Base-by-base conservation (phyloP, 92 coral and sea anemone species). In the Blastomussa wellsi region DNA sequence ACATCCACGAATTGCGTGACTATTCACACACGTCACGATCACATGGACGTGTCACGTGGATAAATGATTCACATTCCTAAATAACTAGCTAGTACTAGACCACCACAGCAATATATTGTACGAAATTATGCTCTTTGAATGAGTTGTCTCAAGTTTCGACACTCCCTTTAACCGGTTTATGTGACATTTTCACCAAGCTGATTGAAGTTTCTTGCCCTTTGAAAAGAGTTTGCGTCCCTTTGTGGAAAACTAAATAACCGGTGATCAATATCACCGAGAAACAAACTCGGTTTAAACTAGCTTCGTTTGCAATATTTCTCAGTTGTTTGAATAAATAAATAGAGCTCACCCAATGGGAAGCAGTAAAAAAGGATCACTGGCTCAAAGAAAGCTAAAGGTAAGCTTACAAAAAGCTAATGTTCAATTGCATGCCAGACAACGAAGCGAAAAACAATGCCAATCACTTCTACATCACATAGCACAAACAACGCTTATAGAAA, bases 11-110 rank as follows among this genome's bases (percentile, higher is more conserved):
- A 64, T 28, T 80, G 74, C 83, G 73, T 80, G 74, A 80, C 62
- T 41, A 37, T 38, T 41, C 22, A 20, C 33, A 33, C 35, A 17
- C 9, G 67, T 57, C 68, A 37, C 81, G 20, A 22, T 77, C 20
- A 70, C 44, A 70, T 70, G 12, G 28, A 76, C 19, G 42, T 29
- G 65, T 76, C 80, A 51, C 62, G 64, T 53, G 62, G 41, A 51
- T 35, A 20, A 70, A 70, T 16, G 28, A 2, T 4, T 69, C 10
- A 20, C 14, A 28, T 60, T 37, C 20, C n/a, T n/a, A n/a, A n/a
- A n/a, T n/a, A n/a, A n/a, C n/a, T n/a, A n/a, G n/a, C n/a, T n/a
- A n/a, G n/a, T n/a, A n/a, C n/a, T n/a, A n/a, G n/a, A n/a, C n/a
- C n/a, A n/a, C n/a, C n/a, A n/a, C n/a, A n/a, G 2, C 22, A 42